Percentiles rank a stretch among this genome's conserved stretches.
Evolutionary conservation across 2,797 vertebrate species (phyloP).

Genomic region (Lindbergichthys nudifrons): DNA sequence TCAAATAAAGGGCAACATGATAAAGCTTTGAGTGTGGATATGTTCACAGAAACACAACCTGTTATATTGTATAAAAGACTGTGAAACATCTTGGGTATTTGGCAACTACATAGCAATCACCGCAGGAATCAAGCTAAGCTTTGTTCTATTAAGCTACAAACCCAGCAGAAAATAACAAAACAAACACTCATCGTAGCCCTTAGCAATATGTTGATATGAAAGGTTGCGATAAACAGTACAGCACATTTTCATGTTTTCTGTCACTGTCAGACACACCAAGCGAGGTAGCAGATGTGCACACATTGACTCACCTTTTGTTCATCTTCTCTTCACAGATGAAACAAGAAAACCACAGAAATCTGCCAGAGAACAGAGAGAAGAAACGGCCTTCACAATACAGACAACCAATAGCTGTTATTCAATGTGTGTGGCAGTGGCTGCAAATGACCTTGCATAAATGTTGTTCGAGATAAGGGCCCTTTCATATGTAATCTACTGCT

Average conservation of each 20-base stretch:
- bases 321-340: slow-evolving; percentile 54
- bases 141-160: slow-evolving; percentile 41
- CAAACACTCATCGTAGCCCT: slow-evolving; percentile 20
- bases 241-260: slow-evolving; percentile 38
- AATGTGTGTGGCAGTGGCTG: slow-evolving; percentile 32
- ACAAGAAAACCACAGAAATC: slow-evolving; percentile 45
- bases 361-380: slow-evolving; percentile 53
- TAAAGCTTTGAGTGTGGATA: slow-evolving; percentile 1
- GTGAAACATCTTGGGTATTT: slow-evolving; percentile 24
- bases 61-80: slow-evolving; percentile 11
- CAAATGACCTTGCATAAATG: slow-evolving; percentile 61
- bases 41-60: slow-evolving; percentile 11
- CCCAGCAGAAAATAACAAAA: slow-evolving; percentile 26
- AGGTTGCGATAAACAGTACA: slow-evolving; percentile 40
- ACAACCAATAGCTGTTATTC: slow-evolving; percentile 40
- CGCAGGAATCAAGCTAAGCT: slow-evolving; percentile 30
- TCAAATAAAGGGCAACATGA: not conserved
- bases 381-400: slow-evolving; percentile 40
- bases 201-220: slow-evolving; percentile 53
- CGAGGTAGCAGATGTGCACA: slow-evolving; percentile 39
- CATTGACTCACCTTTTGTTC: slow-evolving; percentile 26
- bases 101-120: slow-evolving; percentile 35
- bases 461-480: slow-evolving; percentile 29
- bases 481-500: slow-evolving; percentile 51
- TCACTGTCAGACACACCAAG: slow-evolving; percentile 34